Conservation (phyloP, 2,113 vertebrate genomes). For the Athene cunicularia region DNA sequence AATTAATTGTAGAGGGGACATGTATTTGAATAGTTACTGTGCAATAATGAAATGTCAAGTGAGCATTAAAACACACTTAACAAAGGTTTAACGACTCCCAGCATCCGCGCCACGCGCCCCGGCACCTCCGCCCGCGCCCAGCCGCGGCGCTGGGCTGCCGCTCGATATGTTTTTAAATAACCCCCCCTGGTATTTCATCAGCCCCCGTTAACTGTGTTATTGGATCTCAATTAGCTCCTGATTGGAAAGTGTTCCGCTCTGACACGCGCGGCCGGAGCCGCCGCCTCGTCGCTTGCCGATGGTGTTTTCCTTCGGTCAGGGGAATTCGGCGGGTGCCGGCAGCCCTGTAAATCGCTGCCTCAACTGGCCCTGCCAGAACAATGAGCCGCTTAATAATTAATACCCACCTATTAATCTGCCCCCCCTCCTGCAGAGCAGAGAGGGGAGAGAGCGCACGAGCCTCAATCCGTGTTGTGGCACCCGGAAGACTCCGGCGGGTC, state of each 20-base stretch:
- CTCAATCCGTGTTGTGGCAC: neutral
- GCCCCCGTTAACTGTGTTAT: neutral
- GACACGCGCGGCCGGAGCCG: neutral
- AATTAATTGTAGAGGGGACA: conserved; percentile 49
- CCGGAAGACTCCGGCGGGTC: neutral
- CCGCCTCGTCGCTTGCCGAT: neutral
- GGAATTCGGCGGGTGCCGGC: neutral
- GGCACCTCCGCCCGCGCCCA: neutral
- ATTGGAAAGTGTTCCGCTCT: neutral
- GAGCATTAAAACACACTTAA: conserved; percentile 62
- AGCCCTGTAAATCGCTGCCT: neutral
- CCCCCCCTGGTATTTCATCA: neutral
- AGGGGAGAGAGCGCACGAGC: neutral
- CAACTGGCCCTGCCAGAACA: neutral
- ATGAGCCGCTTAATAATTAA: conserved; percentile 48
- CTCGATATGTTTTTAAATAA: neutral
- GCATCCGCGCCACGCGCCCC: neutral
- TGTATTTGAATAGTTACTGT: neutral
- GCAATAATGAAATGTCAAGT: conserved; percentile 45
- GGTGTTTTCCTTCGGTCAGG: neutral
- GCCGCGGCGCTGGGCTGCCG: neutral
- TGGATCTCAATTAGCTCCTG: conserved; percentile 26
- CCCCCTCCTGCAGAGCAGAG: neutral
- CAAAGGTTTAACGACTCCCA: conserved; percentile 36
- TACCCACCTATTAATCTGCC: neutral